Evolutionary conservation across 2,113 vertebrate genomes (phyloP).

Genomic region (Anolis sagrei): DNA sequence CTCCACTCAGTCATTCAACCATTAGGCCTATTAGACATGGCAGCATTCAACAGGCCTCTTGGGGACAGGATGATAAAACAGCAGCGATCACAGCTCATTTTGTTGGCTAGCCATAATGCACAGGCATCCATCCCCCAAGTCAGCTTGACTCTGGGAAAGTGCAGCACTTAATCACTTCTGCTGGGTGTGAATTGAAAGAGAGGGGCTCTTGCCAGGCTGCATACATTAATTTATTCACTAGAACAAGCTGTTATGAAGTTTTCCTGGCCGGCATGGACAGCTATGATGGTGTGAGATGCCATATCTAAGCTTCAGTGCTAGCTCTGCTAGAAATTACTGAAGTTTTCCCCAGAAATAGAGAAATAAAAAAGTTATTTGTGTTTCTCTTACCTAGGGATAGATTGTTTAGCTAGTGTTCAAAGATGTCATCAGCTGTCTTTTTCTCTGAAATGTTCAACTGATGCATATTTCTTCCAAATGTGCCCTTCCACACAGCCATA

Average conservation of each 20-base stretch:
- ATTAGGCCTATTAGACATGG: neutral
- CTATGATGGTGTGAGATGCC: neutral
- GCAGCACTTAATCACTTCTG: constrained; percentile 50
- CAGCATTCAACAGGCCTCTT: neutral
- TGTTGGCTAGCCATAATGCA: constrained; percentile 19
- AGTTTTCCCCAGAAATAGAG: constrained; percentile 37
- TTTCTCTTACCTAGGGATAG: neutral
- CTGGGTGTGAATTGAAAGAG: constrained; percentile 49
- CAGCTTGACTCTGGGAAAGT: neutral
- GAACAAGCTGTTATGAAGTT: constrained; percentile 53
- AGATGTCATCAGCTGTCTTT: neutral
- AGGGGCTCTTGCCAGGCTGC: constrained; percentile 50
- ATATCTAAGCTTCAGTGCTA: constrained; percentile 41
- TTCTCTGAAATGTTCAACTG: neutral
- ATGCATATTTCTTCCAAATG: neutral
- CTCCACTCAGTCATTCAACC: constrained; percentile 7
- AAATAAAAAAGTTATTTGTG: constrained; percentile 34
- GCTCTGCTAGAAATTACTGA: constrained; percentile 5
- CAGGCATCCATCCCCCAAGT: constrained; percentile 39
- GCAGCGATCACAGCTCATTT: neutral
- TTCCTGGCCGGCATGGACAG: constrained; percentile 46
- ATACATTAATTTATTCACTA: constrained; percentile 61
- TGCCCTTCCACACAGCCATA: too few species aligned
- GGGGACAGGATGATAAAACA: constrained; percentile 5
- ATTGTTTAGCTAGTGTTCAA: neutral